Base-by-base conservation (phyloP, 2,797 vertebrate species). In the Aldrovandia affinis region DNA sequence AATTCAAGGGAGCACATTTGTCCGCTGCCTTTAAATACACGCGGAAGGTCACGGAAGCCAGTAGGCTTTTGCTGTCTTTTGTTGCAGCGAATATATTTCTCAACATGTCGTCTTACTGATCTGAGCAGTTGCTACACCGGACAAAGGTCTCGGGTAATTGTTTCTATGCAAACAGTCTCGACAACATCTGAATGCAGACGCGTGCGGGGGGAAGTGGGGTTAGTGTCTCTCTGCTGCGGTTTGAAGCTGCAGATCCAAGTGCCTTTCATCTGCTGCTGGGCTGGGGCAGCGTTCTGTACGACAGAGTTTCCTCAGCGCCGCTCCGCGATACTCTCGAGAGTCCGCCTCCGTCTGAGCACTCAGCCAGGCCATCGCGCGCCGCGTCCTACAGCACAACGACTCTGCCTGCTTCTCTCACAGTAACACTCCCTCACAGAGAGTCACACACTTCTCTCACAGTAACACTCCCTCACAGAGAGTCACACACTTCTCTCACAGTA, bases 251-350 rank as follows among this genome's bases (percentile, higher is more conserved):
- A 90, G 73, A 84, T 61, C 81, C 4, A 42, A 33, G 55, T 61
- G 81, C 81, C 87, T 91, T 91, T 92, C 77, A 88, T 89, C 83
- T 86, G 86, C 70, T 59, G 92, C 91, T 91, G 85, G 61, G 84
- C 63, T 77, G 22, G 28, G 55, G 14, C 36, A 44, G 73, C 70
- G 30, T 50, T 39, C 82, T 75, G 42, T 59, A 39, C 70, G 42
- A n/a, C 36, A 52, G 42, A 61, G 25, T 77, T 47, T 77, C 39
- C 42, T 77, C 1, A 8, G 25, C 39, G 25, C 42, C 15, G 25
- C 73, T 42, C 39, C 2, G 39, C 8, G n/a, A 33, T 42, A 20
- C 42, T 44, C 9, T 2, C 73, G 44, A 47, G 39, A 77, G 42
- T 39, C 20, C 4, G 68, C 68, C 68, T 73, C 36, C 18, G 4